Conservation (phyloP, 2,888 invertebrate genomes). For the Amiota mariae region DNA sequence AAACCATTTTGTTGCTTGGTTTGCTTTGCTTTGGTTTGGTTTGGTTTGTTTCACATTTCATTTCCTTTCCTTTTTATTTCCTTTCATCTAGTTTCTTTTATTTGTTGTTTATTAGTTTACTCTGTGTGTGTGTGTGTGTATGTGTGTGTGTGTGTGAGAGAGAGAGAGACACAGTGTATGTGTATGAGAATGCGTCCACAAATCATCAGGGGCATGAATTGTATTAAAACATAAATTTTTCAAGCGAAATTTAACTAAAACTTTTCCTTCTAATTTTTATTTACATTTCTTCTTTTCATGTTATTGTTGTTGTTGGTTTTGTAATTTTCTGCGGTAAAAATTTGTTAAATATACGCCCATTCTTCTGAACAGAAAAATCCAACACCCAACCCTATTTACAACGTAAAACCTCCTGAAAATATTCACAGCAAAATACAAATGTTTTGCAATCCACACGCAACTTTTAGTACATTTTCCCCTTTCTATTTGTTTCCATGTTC, state of each 20-base stretch:
- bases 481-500: too few species aligned
- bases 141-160: background rate
- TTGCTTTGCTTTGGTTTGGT: background rate
- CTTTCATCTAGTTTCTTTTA: background rate
- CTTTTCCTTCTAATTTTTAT: background rate
- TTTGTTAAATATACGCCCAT: too few species aligned
- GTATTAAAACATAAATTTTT: background rate
- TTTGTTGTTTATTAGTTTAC: background rate
- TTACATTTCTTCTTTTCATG: too few species aligned
- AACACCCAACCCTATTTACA: too few species aligned
- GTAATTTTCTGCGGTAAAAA: too few species aligned
- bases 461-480: too few species aligned
- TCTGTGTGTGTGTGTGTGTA: background rate
- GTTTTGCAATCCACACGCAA: too few species aligned
- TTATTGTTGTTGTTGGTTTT: too few species aligned
- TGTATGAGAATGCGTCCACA: background rate
- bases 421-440: too few species aligned
- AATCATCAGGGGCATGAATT: background rate
- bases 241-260: conserved; percentile 4
- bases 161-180: background rate
- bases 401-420: too few species aligned
- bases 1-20: conserved; percentile 10
- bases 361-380: too few species aligned
- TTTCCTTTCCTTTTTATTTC: background rate
- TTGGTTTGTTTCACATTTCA: background rate